Conservation (phyloP, 2,797 vertebrate genomes). For the Enteromius fasciolatus region DNA sequence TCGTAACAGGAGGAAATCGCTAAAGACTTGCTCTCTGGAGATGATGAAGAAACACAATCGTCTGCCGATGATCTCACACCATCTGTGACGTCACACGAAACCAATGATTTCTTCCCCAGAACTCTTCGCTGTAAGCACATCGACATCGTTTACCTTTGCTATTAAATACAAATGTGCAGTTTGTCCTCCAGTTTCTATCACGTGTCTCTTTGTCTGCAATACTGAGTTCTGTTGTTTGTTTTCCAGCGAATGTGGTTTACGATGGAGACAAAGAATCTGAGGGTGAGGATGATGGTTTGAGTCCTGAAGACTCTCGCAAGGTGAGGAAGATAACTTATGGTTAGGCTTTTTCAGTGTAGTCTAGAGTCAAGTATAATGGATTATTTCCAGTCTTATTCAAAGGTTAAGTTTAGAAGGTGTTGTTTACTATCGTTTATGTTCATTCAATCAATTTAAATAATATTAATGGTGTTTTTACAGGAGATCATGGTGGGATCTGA, state of each 20-base stretch:
- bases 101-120: constrained; percentile 85
- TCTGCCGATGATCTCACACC: constrained; percentile 87
- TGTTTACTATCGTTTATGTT: not conserved
- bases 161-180: not conserved
- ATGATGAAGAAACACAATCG: constrained; percentile 85
- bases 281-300: constrained; percentile 80
- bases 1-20: constrained; percentile 82
- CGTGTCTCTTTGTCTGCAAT: not conserved
- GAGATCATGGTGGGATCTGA: constrained; percentile 90
- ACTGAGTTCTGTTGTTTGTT: constrained; percentile 17
- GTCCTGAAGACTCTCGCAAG: constrained; percentile 86
- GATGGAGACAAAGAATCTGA: constrained; percentile 88
- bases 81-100: constrained; percentile 85
- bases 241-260: constrained; percentile 81
- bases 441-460: not conserved
- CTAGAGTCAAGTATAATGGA: not conserved
- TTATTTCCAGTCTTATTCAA: not conserved
- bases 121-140: constrained; percentile 83
- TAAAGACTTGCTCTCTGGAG: constrained; percentile 85
- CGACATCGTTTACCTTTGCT: not conserved
- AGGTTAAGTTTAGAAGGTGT: not conserved
- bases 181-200: not conserved
- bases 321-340: constrained; percentile 62
- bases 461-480: constrained; percentile 62
- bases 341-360: not conserved